Base-by-base conservation (phyloP, 53 echinoderm and acorn worm genomes). In the Patiria pectinifera region DNA sequence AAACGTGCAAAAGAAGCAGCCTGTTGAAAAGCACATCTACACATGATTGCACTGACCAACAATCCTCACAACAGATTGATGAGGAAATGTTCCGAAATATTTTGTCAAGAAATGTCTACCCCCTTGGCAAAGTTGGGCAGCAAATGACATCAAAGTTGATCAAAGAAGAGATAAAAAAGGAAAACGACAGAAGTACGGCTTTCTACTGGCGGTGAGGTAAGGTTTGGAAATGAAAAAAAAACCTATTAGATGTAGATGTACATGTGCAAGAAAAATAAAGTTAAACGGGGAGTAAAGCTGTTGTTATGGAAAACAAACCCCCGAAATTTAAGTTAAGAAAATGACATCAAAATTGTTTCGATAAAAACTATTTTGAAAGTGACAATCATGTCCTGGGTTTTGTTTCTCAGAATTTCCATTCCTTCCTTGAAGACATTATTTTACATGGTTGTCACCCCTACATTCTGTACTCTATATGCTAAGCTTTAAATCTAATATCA, bases 71-170 rank as follows among this genome's bases (percentile, higher is more conserved):
- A n/a, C 70, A 66, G 69, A 43, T 85, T 69, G 85, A 85, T 21
- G 70, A 85, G 46, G n/a, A n/a, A n/a, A n/a, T n/a, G n/a, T n/a
- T n/a, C n/a, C n/a, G n/a, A n/a, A n/a, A n/a, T n/a, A n/a, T 72
- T 74, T 4, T 86, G 8, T 48, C 46, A 19, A 86, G 72, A 71
- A 86, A 86, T 86, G 49, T 86, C 46, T 63, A 35, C 18, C 66
- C 69, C 70, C 85, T 85, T 85, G 85, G 85, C 44, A 85, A 85
- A 46, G 85, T 85, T 70, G 85, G 85, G 7, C 85, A 85, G 18
- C 85, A 85, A 46, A 85, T 85, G 85, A 85, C 85, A 26, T 85
- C 85, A 26, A 85, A 69, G 69, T 44, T 85, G 18, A 66, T 85
- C 4, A 85, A 85, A 70, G 69, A 16, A 70, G 43, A 85, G 46